Evolutionary conservation across 2,888 invertebrate species (phyloP), one percentile per base, ranked within the genome.

Genomic region (Venustoraphidia nigricollis): DNA sequence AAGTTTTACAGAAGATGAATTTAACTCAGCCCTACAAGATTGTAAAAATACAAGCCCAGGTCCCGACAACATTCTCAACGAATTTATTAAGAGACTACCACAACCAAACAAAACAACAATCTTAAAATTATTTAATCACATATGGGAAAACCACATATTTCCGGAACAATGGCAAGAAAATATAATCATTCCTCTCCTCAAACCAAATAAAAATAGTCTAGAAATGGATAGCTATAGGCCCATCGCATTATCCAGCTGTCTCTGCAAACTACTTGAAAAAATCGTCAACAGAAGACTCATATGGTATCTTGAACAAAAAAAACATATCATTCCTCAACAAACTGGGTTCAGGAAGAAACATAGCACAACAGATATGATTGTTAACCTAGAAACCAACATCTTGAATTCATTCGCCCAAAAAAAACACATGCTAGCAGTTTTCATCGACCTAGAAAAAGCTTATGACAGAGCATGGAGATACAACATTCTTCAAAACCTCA

Each of bases 391-490:
- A 45, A 49, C 43, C 2, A 34, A 50, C 5, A 52, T 45, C n/a
- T 17, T 37, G 11, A 27, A 8, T 37, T 36, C 37, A 11, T 45
- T 45, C 10, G 36, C 35, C 13, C 35, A 44, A 10, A 44, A 34
- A 44, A 36, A 44, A 36, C 44, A 44, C 13, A n/a, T n/a, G 6
- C 13, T 44, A 34, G 44, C 44, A 27, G 9, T 44, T 13, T 44
- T 34, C 11, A 36, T 44, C 3, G n/a, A 54, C 37, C 48, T 54
- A 11, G 53, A 55, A 42, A 54, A 55, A 37, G 54, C 55, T 1
- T 56, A 52, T 11, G 45, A 45, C 36, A 36, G 40, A 35, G 40
- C 48, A 27, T 48, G 48, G 48, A 14, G 41, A 14, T 34, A 48
- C 13, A 36, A 36, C 11, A 45, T 49, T 1, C 9, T 49, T 6